These are phyloP conservation scores for Bambusicola thoracicus DNA, from an alignment of 2,113 vertebrate species.

Conservation along the genomic window DNA sequence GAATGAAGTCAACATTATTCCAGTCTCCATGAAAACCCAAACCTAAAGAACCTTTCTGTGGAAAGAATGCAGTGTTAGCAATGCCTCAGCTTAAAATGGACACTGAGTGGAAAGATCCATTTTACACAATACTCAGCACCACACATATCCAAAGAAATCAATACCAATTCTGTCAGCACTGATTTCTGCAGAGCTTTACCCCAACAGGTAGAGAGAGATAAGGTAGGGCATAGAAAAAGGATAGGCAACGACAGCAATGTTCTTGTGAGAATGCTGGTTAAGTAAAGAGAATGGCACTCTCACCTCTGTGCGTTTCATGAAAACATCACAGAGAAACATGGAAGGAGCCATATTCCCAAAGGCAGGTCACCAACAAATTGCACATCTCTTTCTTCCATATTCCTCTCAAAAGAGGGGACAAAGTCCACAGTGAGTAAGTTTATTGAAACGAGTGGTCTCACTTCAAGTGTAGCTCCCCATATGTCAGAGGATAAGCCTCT, in stretches of 20 bases:
- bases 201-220: background rate
- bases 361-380: background rate
- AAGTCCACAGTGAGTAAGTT: background rate
- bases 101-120: background rate
- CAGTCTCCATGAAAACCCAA: background rate
- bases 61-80: background rate
- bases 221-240: slow-evolving; percentile 33
- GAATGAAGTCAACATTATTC: background rate
- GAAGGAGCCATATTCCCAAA: background rate
- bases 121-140: slow-evolving; percentile 35
- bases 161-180: slow-evolving; percentile 36
- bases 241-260: background rate
- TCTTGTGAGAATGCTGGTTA: background rate
- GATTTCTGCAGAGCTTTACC: slow-evolving; percentile 38
- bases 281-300: background rate
- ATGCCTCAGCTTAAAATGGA: background rate
- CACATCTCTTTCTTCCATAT: background rate
- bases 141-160: slow-evolving; percentile 34
- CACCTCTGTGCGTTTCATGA: background rate
- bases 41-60: background rate
- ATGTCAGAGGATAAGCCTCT: background rate
- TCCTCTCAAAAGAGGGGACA: background rate
- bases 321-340: background rate
- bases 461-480: background rate
- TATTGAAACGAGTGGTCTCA: background rate